Conservation (phyloP, 1,140 invertebrate genomes). For the Camponotus pennsylvanicus region DNA sequence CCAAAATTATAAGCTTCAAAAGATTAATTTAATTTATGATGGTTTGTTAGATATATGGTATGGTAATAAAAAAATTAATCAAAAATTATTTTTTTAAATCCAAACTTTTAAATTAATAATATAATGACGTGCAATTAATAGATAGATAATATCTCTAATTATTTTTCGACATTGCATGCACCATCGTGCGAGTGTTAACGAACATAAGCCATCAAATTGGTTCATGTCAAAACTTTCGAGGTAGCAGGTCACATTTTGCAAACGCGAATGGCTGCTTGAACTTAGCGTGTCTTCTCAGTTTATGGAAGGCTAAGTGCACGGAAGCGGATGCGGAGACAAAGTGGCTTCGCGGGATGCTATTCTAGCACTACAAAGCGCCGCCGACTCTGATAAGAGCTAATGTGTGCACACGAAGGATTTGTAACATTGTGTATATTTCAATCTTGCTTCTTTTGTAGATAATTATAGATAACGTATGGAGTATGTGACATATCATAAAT, state of each 20-base stretch:
- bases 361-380: conserved; percentile 61
- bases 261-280: conserved; percentile 21
- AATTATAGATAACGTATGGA: neutral
- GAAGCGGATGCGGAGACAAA: conserved; percentile 72
- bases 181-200: neutral
- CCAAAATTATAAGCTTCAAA: too few species aligned
- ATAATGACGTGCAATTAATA: neutral
- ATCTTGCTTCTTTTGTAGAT: neutral
- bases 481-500: neutral
- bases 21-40: neutral
- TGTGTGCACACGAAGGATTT: conserved; percentile 52
- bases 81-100: neutral
- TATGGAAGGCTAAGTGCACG: conserved; percentile 61
- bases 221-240: conserved; percentile 7
- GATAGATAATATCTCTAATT: neutral
- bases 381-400: conserved; percentile 47
- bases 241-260: conserved; percentile 27
- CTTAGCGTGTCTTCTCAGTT: conserved; percentile 36
- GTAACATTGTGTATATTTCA: neutral
- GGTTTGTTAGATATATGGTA: neutral
- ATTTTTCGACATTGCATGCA: neutral
- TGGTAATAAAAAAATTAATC: neutral
- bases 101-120: neutral
- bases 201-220: neutral
- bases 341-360: conserved; percentile 66